Conservation (phyloP, 2,113 vertebrate genomes). For the Jaculus jaculus region DNA sequence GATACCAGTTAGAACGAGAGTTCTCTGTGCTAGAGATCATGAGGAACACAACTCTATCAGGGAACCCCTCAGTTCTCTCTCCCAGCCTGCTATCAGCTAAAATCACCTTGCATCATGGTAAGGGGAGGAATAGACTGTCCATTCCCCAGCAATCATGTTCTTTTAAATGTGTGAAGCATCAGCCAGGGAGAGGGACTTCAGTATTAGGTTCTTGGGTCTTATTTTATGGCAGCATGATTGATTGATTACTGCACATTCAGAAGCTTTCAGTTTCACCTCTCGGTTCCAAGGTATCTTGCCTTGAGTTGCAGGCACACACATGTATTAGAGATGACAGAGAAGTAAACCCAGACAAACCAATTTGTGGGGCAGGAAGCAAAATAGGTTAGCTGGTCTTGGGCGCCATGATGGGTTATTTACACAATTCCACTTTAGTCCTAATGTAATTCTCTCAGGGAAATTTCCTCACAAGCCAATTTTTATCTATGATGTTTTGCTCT, state of each 20-base stretch:
- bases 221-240: neutral
- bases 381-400: neutral
- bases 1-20: neutral
- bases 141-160: neutral
- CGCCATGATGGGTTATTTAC: neutral
- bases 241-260: constrained; percentile 25
- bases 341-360: constrained; percentile 31
- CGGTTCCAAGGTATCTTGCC: neutral
- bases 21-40: neutral
- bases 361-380: neutral
- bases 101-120: neutral
- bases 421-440: constrained; percentile 22
- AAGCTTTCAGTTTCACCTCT: neutral
- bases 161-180: neutral
- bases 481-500: constrained; percentile 50
- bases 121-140: neutral
- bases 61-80: neutral
- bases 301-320: neutral
- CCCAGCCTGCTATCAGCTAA: neutral
- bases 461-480: constrained; percentile 30
- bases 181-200: neutral
- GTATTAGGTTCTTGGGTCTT: constrained; percentile 7
- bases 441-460: neutral
- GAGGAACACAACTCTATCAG: neutral
- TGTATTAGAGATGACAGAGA: neutral